A percentile compares a stretch with the other conserved stretches of the same genome.
Evolutionary conservation across 2,797 vertebrate genomes (phyloP).

Genomic region (Rhinoraja longicauda): DNA sequence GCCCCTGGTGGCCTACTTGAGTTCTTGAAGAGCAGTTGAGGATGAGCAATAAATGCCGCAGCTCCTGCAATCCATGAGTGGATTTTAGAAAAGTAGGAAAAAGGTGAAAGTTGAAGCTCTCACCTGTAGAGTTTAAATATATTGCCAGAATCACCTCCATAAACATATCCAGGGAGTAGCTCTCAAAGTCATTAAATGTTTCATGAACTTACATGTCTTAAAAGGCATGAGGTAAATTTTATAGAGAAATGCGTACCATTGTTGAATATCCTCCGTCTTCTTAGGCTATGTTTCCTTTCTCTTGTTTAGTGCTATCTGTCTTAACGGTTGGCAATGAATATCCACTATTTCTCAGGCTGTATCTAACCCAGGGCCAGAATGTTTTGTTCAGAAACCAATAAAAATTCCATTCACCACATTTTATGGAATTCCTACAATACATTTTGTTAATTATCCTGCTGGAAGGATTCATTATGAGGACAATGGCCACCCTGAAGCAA

Average conservation of each 20-base stretch:
- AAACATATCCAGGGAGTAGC: neutral
- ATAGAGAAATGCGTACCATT: neutral
- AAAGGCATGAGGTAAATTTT: no score
- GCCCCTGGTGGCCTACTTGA: no score
- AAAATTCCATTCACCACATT: constrained; percentile 32
- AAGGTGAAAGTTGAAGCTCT: neutral
- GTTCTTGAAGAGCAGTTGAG: no score
- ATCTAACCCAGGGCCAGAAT: neutral
- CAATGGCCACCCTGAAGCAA: neutral
- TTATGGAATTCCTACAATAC: constrained; percentile 7
- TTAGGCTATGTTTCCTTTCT: neutral
- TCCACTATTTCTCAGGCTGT: neutral
- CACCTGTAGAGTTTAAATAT: neutral
- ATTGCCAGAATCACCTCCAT: neutral
- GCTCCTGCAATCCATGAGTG: no score
- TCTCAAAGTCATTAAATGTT: neutral
- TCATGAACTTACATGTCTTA: no score
- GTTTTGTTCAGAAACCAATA: constrained; percentile 29
- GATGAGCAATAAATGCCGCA: no score
- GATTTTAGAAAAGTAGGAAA: neutral
- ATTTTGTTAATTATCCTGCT: constrained; percentile 11
- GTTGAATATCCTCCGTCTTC: neutral
- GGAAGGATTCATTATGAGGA: neutral
- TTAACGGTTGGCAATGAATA: neutral
- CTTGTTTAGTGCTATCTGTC: neutral